Base-by-base conservation (phyloP, 2,113 vertebrate species). In the Myotis lucifugus region DNA sequence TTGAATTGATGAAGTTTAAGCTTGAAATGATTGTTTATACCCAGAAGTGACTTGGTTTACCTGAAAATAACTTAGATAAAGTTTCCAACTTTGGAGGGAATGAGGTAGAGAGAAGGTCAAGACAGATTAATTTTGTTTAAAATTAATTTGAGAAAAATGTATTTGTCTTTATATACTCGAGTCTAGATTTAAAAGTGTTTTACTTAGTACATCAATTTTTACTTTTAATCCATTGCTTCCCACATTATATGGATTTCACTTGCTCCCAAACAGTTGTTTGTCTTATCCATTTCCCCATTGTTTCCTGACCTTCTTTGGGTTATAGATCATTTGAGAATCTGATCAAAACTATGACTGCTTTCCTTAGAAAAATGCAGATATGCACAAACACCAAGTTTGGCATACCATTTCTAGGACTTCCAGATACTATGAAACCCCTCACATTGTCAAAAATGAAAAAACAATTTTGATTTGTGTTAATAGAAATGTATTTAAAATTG, bases 1-100 rank as follows among this genome's bases (percentile, higher is more conserved):
- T 93, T 76, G 25, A 92, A 42, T 29, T 84, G 56, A 79, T n/a
- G 19, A 77, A 46, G 10, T 67, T 86, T 89, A 78, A 96, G 6
- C 66, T 93, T 90, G 42, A 92, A 95, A 76, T 79, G 19, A 56
- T 87, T 92, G 74, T 42, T 92, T 73, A 88, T 92, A 69, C 8
- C 25, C 27, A 73, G 46, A 90, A 93, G 37, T 94, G 42, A 73
- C 48, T 91, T 61, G 19, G 14, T 90, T 95, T 91, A 73, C 34
- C 8, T 93, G 54, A 42, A 92, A 87, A 79, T 93, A 87, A 87
- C 64, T 40, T 70, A 78, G 52, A 69, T 78, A 92, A 91, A 52
- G 73, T 59, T 85, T 93, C 56, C 87, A 27, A 79, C 19, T 84
- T 96, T 74, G 81, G 90, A 90, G 64, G 52, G 50, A 94, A 85